Base-by-base conservation (phyloP, 2,113 vertebrate genomes). In the Ameiurus melas region DNA sequence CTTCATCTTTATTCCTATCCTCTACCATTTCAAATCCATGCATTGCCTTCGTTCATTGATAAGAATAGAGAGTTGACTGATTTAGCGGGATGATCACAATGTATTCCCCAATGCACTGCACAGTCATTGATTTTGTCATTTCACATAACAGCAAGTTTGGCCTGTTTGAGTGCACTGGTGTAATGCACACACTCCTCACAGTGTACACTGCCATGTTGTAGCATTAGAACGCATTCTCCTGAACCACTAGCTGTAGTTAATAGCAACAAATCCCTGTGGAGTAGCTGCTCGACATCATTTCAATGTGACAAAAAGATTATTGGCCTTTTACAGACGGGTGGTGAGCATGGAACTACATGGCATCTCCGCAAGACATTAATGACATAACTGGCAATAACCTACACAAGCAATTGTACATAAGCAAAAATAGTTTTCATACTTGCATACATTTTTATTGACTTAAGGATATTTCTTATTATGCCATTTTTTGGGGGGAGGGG, bases 231-330 rank as follows among this genome's bases (percentile, higher is more conserved):
- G 51, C 58, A 87, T 33, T 87, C 51, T 58, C 36, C 47, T 19
- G 22, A 47, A 77, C 22, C 70, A 87, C 62, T 36, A 81, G 47
- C 77, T 87, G 47, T 60, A 75, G 51, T 85, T 85, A 85, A 58
- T 16, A 62, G 33, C 68, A 85, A 43, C 68, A 39, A 55, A 77
- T 43, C 33, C 30, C 51, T 39, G 55, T 2, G 16, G 68, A 36
- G n/a, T 70, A 33, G 73, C 58, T 64, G 84, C 55, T 71, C 57
- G 36, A 19, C 22, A 77, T 43, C 9, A 71, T 33, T 70, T 43
- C 33, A 86, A 36, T 36, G 12, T 86, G 58, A 79, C 39, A 66
- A 66, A 58, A n/a, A 47, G 39, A 64, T 66, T 43, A 5, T 17
- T 33, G 53, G 22, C 51, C 30, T 5, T 78, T 30, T 53, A 14